Evolutionary conservation across 2,888 invertebrate species (phyloP).

Genomic region (Frankliniella fusca): DNA sequence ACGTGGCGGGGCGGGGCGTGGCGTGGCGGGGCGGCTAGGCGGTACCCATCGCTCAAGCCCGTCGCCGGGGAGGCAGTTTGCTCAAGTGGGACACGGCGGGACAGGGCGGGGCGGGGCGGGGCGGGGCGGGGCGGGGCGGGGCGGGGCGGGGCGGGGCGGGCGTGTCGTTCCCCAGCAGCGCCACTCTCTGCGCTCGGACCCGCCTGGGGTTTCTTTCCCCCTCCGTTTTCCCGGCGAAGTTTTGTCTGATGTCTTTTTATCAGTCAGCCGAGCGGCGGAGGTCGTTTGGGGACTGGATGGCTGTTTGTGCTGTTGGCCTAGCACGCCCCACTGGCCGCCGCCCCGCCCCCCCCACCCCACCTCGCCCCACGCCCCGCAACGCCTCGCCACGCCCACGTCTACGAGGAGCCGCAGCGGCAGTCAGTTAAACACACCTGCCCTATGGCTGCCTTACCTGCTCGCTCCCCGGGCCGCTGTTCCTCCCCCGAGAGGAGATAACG

Average conservation of each 20-base stretch:
- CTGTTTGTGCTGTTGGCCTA: not conserved
- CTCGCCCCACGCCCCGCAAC: not conserved
- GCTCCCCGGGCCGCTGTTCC: too few relatives aligned
- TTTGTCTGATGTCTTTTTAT: conserved; percentile 10
- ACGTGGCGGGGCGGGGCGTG: too few relatives aligned
- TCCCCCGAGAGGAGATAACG: too few relatives aligned
- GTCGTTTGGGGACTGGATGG: conserved; percentile 1
- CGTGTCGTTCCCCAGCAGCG: too few relatives aligned
- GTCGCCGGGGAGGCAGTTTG: not conserved
- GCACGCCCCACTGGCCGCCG: not conserved
- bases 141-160: too few relatives aligned
- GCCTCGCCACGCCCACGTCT: not conserved
- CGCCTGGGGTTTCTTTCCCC: too few relatives aligned
- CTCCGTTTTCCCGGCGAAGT: not conserved
- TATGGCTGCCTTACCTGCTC: too few relatives aligned
- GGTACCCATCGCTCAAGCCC: too few relatives aligned
- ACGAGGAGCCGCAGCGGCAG: not conserved
- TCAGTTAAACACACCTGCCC: too few relatives aligned
- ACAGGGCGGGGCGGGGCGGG: too few relatives aligned
- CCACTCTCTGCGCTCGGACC: too few relatives aligned
- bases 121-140: not conserved
- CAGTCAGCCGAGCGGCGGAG: not conserved
- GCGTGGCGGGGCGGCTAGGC: too few relatives aligned
- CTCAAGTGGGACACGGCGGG: not conserved
- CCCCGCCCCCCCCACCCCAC: not conserved